phyloP scores from a whole-genome alignment of 2,113 vertebrate genomes.

The Ctenodactylus gundi region DNA sequence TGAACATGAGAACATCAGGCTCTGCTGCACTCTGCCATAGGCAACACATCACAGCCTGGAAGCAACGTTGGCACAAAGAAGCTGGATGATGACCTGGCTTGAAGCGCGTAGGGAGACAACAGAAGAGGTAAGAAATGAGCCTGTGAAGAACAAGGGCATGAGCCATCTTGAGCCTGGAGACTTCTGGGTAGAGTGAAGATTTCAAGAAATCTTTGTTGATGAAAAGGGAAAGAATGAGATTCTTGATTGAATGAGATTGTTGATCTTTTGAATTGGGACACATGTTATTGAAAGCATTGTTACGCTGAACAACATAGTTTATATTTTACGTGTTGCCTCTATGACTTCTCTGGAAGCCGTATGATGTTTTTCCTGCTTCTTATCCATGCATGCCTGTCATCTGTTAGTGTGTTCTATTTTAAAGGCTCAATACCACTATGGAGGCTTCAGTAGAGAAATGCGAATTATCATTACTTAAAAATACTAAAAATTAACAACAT shows the following conservation, averaged over 20 bases:
- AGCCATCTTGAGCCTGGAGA: neutral
- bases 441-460: neutral
- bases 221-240: no score
- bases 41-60: neutral
- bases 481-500: neutral
- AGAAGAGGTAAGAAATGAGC: neutral
- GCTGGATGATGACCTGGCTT: neutral
- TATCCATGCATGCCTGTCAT: neutral
- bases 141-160: neutral
- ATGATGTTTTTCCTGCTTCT: neutral
- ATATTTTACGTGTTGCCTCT: neutral
- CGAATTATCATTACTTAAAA: neutral
- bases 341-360: neutral
- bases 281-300: neutral
- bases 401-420: neutral
- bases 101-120: neutral
- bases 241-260: neutral
- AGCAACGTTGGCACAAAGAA: neutral
- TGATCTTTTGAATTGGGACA: neutral
- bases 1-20: rapidly evolving
- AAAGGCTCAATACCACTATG: neutral
- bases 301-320: neutral
- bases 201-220: neutral
- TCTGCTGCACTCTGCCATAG: neutral
- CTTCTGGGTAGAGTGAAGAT: neutral